Conservation (phyloP, 1,140 invertebrate genomes). For the Lucilia sericata region DNA sequence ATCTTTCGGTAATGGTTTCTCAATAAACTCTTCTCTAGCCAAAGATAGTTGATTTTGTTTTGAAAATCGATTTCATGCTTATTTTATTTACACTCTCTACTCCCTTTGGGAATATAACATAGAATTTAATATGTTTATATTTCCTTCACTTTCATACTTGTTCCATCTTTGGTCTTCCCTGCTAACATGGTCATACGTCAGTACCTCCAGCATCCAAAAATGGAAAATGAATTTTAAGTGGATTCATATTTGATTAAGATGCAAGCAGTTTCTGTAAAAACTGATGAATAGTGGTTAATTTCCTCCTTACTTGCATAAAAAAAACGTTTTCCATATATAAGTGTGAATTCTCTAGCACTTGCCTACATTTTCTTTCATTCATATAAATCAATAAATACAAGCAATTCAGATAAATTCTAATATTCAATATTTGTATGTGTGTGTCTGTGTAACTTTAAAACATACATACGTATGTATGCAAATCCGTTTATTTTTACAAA, state of each 20-base stretch:
- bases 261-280: neutral
- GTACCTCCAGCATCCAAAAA: neutral
- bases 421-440: too few relatives aligned
- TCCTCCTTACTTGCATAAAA: neutral
- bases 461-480: neutral
- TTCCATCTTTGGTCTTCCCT: too few relatives aligned
- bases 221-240: neutral
- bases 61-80: too few relatives aligned
- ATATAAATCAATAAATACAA: neutral
- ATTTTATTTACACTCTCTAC: too few relatives aligned
- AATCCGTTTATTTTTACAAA: neutral
- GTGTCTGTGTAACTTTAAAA: too few relatives aligned
- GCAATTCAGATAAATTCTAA: neutral
- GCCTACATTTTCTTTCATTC: neutral
- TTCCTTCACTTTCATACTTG: too few relatives aligned
- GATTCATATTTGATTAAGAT: neutral
- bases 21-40: neutral
- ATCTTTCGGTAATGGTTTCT: slow-evolving; percentile 1
- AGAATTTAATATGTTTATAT: too few relatives aligned
- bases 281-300: neutral
- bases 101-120: too few relatives aligned
- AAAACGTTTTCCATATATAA: neutral
- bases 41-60: neutral
- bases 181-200: too few relatives aligned
- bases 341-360: neutral